Conservation (phyloP, 2,797 vertebrate genomes). For the Macropodus opercularis region DNA sequence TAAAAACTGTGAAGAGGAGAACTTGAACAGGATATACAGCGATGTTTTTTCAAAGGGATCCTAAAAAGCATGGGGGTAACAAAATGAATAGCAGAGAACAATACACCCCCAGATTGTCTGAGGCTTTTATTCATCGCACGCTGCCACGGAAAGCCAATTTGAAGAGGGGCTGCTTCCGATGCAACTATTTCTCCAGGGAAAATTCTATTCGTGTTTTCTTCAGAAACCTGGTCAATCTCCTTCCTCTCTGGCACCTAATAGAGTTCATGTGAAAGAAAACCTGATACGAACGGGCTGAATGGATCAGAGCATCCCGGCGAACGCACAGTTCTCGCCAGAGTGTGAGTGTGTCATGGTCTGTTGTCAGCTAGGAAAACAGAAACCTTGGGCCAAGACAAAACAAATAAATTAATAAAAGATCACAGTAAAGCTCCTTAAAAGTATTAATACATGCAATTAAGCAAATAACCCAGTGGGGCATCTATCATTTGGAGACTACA, state of each 20-base stretch:
- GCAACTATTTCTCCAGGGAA: conserved; percentile 40
- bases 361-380: neutral
- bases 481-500: too few relatives aligned
- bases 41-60: conserved; percentile 21
- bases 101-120: conserved; percentile 43
- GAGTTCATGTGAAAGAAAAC: conserved; percentile 54
- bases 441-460: too few relatives aligned
- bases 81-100: conserved; percentile 33
- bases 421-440: too few relatives aligned
- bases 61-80: conserved; percentile 37
- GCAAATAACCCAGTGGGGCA: too few relatives aligned
- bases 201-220: conserved; percentile 30
- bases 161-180: conserved; percentile 46
- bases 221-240: conserved; percentile 44
- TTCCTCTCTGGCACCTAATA: conserved; percentile 28
- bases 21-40: conserved; percentile 15
- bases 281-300: conserved; percentile 24
- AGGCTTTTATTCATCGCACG: conserved; percentile 49
- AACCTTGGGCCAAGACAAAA: neutral
- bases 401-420: too few relatives aligned
- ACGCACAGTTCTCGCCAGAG: conserved; percentile 7
- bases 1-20: conserved; percentile 8
- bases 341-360: neutral
- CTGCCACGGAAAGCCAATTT: conserved; percentile 54
- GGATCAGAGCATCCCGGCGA: conserved; percentile 9